Evolutionary conservation across 2,113 vertebrate genomes (phyloP), one percentile per base, ranked within the genome.

Genomic region (Butastur rufipennis): DNA sequence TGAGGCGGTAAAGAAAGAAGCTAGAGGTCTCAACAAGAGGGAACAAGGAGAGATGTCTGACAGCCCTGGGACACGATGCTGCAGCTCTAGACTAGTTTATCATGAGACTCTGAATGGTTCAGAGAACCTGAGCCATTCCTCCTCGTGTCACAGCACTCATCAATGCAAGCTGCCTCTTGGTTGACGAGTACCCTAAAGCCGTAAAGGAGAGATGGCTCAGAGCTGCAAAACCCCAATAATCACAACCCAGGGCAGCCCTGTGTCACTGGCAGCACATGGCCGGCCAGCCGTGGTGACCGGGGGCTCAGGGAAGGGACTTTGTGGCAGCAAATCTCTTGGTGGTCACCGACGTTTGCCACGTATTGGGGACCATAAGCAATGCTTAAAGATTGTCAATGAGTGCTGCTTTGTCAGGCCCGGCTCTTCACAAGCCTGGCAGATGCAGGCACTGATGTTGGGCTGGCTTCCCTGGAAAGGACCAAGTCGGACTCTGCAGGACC

Each of bases 221-320:
- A 78, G 48, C 71, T 72, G 29, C 63, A 48, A 50, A 16, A 19
- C 10, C 55, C 48, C 0, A 0, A 17, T 5, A 63, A 50, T 10
- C 66, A 67, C 48, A 47, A 29, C 19, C 29, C 42, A 9, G 63
- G 31, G 13, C 62, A 83, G 67, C 22, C 29, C 17, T 1, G 0
- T 40, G 43, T 6, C 4, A 3, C 3, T 31, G 62, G 82, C 58
- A 50, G 42, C 32, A 27, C 47, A 61, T 3, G 1, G 22, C 36
- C 0, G 0, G 25, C 16, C 29, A 16, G 36, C 48, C 2, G 0
- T 3, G 9, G 12, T 14, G 62, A 62, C 20, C 2, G 0, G 16
- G 47, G 11, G 3, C 25, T 21, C 7, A 29, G n/a, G 26, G 13
- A 67, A 55, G 26, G 27, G 47, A 20, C 42, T 84, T 36, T 25